Evolutionary conservation across 2,888 invertebrate genomes (phyloP).

Genomic region (Cacoxenus indagator): DNA sequence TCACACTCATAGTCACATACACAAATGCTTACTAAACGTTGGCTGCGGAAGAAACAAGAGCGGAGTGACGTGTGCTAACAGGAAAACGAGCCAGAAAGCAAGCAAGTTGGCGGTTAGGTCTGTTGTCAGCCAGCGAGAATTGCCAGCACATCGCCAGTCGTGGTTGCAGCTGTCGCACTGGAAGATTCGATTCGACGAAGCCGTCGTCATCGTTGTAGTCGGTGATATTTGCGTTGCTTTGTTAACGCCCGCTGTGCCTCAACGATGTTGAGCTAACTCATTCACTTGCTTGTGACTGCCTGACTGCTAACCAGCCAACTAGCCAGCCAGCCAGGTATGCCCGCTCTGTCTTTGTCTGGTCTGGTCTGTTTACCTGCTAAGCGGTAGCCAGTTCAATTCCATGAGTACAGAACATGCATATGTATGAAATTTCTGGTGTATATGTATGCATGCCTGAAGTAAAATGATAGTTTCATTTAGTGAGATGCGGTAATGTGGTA

Average conservation of each 20-base stretch:
- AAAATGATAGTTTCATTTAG: no score
- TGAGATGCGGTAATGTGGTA: neutral
- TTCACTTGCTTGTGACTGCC: conserved; percentile 22
- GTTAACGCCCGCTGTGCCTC: conserved; percentile 5
- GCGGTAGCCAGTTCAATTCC: neutral
- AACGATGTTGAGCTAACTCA: neutral
- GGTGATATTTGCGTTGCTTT: neutral
- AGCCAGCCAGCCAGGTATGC: neutral
- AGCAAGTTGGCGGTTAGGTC: neutral
- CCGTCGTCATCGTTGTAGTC: neutral
- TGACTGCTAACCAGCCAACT: conserved; percentile 28
- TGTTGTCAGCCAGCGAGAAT: neutral
- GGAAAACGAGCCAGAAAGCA: neutral
- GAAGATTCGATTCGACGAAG: neutral
- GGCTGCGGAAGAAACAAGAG: no score
- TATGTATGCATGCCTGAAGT: neutral
- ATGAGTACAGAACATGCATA: neutral
- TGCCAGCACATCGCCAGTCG: neutral
- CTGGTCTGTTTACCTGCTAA: conserved; percentile 28
- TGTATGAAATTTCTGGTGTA: neutral
- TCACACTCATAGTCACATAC: neutral
- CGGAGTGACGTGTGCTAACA: neutral
- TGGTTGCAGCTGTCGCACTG: conserved; percentile 12
- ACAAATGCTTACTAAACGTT: neutral
- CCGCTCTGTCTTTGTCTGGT: neutral